These are phyloP conservation scores for Jaculus jaculus DNA, from an alignment of 2,113 vertebrate genomes.

Conservation along the genomic window DNA sequence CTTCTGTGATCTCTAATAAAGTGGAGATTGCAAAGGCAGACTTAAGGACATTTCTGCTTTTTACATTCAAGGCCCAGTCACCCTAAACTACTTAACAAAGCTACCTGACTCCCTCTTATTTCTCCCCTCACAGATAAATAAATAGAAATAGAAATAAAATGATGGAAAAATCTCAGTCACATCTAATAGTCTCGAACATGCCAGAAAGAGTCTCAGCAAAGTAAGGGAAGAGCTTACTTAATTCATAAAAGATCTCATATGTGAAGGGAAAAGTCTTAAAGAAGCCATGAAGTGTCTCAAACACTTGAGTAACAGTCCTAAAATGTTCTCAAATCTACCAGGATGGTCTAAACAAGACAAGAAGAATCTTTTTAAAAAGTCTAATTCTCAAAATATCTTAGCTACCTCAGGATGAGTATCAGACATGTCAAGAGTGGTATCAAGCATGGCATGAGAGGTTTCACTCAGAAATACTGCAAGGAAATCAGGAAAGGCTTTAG, in stretches of 20 bases:
- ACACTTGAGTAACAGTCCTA: neutral
- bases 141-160: too few species aligned
- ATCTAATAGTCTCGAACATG: neutral
- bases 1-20: too few species aligned
- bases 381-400: neutral
- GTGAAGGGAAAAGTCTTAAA: neutral
- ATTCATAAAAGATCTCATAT: neutral
- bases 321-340: too few species aligned
- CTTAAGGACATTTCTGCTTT: too few species aligned
- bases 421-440: slow-evolving; percentile 12
- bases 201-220: neutral
- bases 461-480: neutral
- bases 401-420: neutral
- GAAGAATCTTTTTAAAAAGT: neutral
- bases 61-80: too few species aligned
- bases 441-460: neutral
- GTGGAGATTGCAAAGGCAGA: too few species aligned
- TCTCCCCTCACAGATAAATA: too few species aligned
- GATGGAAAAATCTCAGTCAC: neutral
- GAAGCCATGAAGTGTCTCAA: neutral
- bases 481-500: neutral
- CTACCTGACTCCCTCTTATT: too few species aligned
- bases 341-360: neutral
- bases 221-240: neutral
- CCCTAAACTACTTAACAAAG: too few species aligned